Evolutionary conservation across 2,888 invertebrate genomes (phyloP).

Genomic region (Tetheella fluctuosa): DNA sequence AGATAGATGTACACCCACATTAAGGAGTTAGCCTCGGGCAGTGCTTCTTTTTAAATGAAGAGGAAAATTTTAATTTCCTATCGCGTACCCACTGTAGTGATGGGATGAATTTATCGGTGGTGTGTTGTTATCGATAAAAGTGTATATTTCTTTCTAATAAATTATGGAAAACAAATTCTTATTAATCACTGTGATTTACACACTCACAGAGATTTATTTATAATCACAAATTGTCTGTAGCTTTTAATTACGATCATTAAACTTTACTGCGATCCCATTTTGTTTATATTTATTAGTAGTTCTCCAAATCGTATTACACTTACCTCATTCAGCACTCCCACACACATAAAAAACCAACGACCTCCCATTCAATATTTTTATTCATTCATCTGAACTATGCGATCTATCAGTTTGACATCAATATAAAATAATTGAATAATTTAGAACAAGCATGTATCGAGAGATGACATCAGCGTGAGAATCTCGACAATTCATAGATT

Average conservation of each 20-base stretch:
- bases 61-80: conserved; percentile 85
- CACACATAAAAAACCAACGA: not conserved
- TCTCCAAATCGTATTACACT: not conserved
- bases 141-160: not conserved
- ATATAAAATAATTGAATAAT: conserved; percentile 75
- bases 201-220: too few species aligned
- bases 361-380: conserved; percentile 1
- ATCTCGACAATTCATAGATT: conserved; percentile 37
- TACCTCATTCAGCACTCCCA: not conserved
- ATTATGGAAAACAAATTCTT: too few species aligned
- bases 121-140: conserved; percentile 32
- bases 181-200: too few species aligned
- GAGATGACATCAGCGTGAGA: conserved; percentile 60
- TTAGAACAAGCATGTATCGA: conserved; percentile 59
- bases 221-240: too few species aligned
- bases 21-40: conserved; percentile 80
- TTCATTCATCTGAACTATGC: conserved; percentile 5
- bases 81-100: conserved; percentile 71
- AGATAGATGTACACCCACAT: conserved; percentile 75
- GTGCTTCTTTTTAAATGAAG: conserved; percentile 83
- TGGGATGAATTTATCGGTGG: conserved; percentile 27
- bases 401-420: conserved; percentile 66
- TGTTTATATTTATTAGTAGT: not conserved
- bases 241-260: too few species aligned
- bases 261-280: not conserved